These are phyloP conservation scores for Luffia ferchaultella DNA, from an alignment of 2,888 invertebrate genomes.

Conservation along the genomic window DNA sequence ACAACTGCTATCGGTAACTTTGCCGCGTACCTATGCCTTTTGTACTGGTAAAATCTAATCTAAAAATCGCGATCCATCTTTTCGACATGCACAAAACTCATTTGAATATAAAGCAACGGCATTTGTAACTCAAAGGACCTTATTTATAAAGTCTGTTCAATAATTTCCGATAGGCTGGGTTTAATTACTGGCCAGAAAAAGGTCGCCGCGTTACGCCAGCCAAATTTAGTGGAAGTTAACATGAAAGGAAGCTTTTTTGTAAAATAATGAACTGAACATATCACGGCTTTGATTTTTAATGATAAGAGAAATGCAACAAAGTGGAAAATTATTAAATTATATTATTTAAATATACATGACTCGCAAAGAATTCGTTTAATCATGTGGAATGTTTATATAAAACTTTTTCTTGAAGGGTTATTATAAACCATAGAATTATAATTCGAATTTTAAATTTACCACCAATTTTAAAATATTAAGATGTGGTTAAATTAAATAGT, in stretches of 20 bases:
- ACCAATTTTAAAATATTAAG: too few species aligned
- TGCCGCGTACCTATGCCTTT: too few species aligned
- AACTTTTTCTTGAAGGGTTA: too few species aligned
- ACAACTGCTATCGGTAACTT: too few species aligned
- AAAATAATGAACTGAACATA: constrained; percentile 11
- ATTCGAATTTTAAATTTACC: too few species aligned
- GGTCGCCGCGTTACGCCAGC: constrained; percentile 14
- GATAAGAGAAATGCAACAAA: neutral
- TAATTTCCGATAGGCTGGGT: constrained; percentile 23
- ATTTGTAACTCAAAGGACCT: constrained; percentile 7
- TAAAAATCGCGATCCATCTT: too few species aligned
- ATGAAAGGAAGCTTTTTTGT: constrained; percentile 30
- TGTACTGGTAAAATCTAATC: too few species aligned
- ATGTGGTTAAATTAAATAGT: too few species aligned
- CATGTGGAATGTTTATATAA: too few species aligned
- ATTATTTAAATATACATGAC: too few species aligned
- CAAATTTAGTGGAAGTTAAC: constrained; percentile 34
- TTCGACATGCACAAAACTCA: neutral
- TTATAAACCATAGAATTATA: too few species aligned
- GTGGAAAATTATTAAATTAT: neutral
- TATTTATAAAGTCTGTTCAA: constrained; percentile 14
- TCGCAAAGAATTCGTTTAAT: too few species aligned
- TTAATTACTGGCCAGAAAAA: constrained; percentile 22
- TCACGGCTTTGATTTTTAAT: neutral
- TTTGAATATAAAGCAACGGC: neutral